Conservation (phyloP, 2,113 vertebrate genomes). For the Siniperca chuatsi region DNA sequence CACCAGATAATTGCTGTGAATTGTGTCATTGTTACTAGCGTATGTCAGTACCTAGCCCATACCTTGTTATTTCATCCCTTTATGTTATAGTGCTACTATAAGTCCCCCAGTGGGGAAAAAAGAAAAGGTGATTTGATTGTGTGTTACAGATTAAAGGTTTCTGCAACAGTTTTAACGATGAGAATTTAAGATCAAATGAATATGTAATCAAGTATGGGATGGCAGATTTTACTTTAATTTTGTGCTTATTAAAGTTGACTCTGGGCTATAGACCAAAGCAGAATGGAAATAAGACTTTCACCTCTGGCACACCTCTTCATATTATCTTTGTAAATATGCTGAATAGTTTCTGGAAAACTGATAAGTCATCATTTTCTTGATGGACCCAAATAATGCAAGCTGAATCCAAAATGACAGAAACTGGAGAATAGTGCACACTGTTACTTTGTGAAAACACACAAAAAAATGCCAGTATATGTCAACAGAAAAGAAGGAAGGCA, state of each 20-base stretch:
- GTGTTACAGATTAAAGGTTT: slow-evolving; percentile 54
- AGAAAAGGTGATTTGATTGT: slow-evolving; percentile 22
- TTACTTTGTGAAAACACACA: slow-evolving; percentile 60
- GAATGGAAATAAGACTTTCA: slow-evolving; percentile 31
- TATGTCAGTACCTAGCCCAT: background rate
- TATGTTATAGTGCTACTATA: slow-evolving; percentile 15
- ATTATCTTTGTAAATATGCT: slow-evolving; percentile 59
- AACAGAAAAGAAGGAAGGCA: slow-evolving; percentile 3
- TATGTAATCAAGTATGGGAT: slow-evolving; percentile 37
- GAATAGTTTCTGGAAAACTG: slow-evolving; percentile 48
- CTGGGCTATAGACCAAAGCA: slow-evolving; percentile 15
- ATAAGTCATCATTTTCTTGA: slow-evolving; percentile 49
- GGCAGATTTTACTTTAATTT: slow-evolving; percentile 39
- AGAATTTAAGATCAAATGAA: slow-evolving; percentile 62
- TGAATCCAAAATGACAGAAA: slow-evolving; percentile 64
- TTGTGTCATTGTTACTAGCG: background rate
- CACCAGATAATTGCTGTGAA: slow-evolving; percentile 3
- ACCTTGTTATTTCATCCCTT: slow-evolving; percentile 27
- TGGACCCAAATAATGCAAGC: slow-evolving; percentile 64
- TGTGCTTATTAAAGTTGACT: slow-evolving; percentile 52
- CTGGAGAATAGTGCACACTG: slow-evolving; percentile 66
- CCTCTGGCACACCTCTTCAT: slow-evolving; percentile 43
- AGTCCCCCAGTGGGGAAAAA: slow-evolving; percentile 9
- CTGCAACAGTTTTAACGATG: slow-evolving; percentile 17
- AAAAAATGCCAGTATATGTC: slow-evolving; percentile 47